phyloP scores from a whole-genome alignment of 2,113 vertebrate species.

The Paradoxurus hermaphroditus region DNA sequence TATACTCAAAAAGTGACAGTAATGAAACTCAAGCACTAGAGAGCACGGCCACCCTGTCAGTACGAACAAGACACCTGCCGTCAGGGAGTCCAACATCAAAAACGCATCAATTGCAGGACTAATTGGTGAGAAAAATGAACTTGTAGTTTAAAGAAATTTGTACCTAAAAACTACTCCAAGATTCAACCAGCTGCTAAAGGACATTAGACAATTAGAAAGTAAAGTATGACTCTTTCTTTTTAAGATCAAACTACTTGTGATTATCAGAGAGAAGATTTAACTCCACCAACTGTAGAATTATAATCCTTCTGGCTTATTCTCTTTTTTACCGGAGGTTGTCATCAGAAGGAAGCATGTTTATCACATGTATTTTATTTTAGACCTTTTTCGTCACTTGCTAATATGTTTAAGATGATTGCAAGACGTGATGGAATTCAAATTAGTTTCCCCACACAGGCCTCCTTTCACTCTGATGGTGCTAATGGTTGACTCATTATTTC shows the following conservation, averaged over 20 bases:
- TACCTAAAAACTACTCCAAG: neutral
- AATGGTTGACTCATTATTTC: conserved; percentile 57
- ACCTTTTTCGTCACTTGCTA: conserved; percentile 48
- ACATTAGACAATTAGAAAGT: conserved; percentile 7
- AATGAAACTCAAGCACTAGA: conserved; percentile 22
- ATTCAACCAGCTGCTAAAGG: neutral
- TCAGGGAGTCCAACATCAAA: neutral
- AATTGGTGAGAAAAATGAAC: conserved; percentile 29
- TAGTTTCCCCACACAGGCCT: neutral
- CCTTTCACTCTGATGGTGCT: conserved; percentile 23
- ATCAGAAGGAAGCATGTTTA: neutral
- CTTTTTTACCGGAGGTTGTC: neutral
- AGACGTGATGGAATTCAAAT: conserved; percentile 56
- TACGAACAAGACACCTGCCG: neutral
- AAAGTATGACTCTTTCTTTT: neutral
- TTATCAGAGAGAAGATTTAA: neutral
- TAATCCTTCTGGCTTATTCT: neutral
- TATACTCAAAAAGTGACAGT: neutral
- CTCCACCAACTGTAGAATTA: neutral
- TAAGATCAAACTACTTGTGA: neutral
- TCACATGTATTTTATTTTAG: conserved; percentile 59
- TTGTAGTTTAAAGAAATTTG: conserved; percentile 4
- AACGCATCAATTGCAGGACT: neutral
- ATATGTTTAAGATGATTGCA: neutral
- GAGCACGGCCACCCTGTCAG: neutral